phyloP scores from a whole-genome alignment of 2,797 vertebrate genomes.

The Brachyrhaphis roseni region DNA sequence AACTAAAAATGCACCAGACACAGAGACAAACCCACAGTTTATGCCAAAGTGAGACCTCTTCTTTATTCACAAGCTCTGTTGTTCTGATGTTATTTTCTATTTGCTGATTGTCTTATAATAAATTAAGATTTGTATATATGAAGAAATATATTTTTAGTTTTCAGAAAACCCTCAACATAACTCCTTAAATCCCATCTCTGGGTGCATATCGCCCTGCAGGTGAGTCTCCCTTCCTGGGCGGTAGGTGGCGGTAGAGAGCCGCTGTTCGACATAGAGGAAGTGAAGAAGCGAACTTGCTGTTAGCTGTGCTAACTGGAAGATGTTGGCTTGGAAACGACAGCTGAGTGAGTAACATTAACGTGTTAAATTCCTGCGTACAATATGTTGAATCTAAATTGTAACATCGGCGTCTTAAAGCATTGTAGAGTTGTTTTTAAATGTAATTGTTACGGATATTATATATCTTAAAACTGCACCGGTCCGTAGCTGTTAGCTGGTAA shows the following conservation, averaged over 20 bases:
- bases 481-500: slow-evolving; percentile 3
- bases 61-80: not conserved
- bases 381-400: not conserved
- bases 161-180: not conserved
- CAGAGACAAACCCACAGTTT: not conserved
- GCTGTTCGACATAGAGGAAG: not conserved
- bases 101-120: not conserved
- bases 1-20: not conserved
- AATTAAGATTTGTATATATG: not conserved
- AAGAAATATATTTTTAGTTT: not conserved
- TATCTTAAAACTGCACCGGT: not conserved
- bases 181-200: not conserved
- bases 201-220: not conserved
- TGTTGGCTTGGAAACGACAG: slow-evolving; percentile 49
- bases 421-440: not conserved
- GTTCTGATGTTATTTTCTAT: not conserved
- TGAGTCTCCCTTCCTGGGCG: not conserved
- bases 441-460: not conserved
- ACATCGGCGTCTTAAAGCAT: not conserved
- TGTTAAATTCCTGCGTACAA: not conserved
- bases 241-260: slow-evolving; percentile 6
- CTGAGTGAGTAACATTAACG: slow-evolving; percentile 45
- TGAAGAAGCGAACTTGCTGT: slow-evolving; percentile 56
- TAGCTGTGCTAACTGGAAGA: slow-evolving; percentile 27
- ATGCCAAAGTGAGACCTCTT: not conserved